phyloP scores from a whole-genome alignment of 2,797 vertebrate species.

The Periophthalmus magnuspinnatus region DNA sequence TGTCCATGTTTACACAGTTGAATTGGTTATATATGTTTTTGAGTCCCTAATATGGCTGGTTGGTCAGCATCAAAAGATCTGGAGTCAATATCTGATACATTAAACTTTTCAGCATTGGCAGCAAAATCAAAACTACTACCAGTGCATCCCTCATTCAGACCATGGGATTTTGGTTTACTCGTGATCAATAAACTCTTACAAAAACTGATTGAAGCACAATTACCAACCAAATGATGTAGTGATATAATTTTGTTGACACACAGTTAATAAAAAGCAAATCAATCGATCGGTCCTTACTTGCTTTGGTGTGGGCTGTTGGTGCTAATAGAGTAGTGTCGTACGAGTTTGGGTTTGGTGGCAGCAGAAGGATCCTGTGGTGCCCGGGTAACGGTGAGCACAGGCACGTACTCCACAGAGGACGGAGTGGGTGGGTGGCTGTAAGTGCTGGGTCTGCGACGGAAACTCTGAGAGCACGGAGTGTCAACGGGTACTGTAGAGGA shows the following conservation, averaged over 20 bases:
- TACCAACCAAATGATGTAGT: background rate
- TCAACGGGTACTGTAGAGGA: slow-evolving; percentile 53
- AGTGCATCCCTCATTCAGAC: background rate
- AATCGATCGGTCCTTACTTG: slow-evolving; percentile 83
- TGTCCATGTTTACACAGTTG: no score
- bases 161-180: background rate
- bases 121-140: no score
- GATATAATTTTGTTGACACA: background rate
- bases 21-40: no score
- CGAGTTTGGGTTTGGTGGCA: slow-evolving; percentile 86
- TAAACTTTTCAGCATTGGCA: no score
- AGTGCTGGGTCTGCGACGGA: slow-evolving; percentile 88
- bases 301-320: slow-evolving; percentile 90
- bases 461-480: slow-evolving; percentile 67
- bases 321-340: slow-evolving; percentile 97
- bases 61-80: no score
- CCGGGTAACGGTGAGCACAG: slow-evolving; percentile 20
- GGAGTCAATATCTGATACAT: no score
- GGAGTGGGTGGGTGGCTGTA: slow-evolving; percentile 83
- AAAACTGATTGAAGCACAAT: background rate
- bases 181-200: background rate
- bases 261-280: no score
- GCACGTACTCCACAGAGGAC: slow-evolving; percentile 62
- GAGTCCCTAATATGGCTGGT: no score
- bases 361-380: slow-evolving; percentile 66